Base-by-base conservation (phyloP, 2,113 vertebrate genomes). In the Scortum barcoo region DNA sequence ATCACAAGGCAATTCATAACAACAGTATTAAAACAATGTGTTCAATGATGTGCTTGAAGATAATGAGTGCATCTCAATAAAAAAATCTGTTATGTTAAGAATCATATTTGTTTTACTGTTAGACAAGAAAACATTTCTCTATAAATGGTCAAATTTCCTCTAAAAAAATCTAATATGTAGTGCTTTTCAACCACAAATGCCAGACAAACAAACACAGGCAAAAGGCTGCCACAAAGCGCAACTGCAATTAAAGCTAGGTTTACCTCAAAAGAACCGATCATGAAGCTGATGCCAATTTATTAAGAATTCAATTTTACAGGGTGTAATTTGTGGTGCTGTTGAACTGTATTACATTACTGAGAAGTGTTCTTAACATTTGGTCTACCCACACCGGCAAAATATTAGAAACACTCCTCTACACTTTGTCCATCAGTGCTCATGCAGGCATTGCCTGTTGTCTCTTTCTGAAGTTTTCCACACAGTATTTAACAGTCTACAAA, bases 301-400 rank as follows among this genome's bases (percentile, higher is more conserved):
- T 4, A 14, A 26, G 56, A 28, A 51, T 58, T 57, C 3, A 17
- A 80, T 19, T 33, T 12, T 9, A 58, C 5, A 40, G 28, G 11
- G n/a, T 69, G 48, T 69, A 73, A 13, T 73, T 40, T 69, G 54
- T 68, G 38, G 40, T 26, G 38, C 8, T 19, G 24, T 40, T 69
- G 24, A 75, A 44, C 9, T 58, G 8, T 44, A 16, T 16, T 16
- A 38, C 46, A 4, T 67, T 74, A 28, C 22, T 36, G 12, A 26
- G 30, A 24, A 10, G 22, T 16, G 17, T 30, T 51, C 7, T 12
- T 9, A 6, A 11, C 5, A 40, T n/a, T 50, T 76, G 14, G 1
- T 30, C 12, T 38, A 40, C 7, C 5, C 24, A 4, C 17, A 42
- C 30, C 1, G 19, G 12, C 0, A 12, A 24, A 16, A 17, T 30